These are phyloP conservation scores for Helicoverpa assulta DNA, from an alignment of 2,888 invertebrate genomes.

Conservation along the genomic window DNA sequence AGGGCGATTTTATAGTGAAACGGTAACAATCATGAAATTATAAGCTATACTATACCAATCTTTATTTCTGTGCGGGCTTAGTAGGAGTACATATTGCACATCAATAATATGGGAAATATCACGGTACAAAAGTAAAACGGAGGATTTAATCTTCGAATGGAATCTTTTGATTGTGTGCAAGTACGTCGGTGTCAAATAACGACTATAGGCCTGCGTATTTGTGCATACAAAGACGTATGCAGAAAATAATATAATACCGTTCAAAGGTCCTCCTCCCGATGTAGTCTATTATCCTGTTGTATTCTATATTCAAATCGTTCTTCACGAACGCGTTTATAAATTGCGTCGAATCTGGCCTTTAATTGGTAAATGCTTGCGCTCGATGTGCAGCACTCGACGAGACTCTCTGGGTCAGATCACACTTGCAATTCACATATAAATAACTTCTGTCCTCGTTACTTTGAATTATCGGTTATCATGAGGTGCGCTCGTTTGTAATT, in stretches of 20 bases:
- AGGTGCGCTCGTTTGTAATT: background rate
- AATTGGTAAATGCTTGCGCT: slow-evolving; percentile 21
- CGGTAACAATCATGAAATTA: too few relatives aligned
- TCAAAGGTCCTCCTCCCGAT: slow-evolving; percentile 2
- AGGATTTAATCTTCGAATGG: too few relatives aligned
- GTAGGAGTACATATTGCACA: too few relatives aligned
- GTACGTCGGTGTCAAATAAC: background rate
- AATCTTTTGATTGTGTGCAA: too few relatives aligned
- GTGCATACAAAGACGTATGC: slow-evolving; percentile 1
- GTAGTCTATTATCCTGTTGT: slow-evolving; percentile 17
- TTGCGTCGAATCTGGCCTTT: slow-evolving; percentile 13
- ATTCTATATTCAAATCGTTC: slow-evolving; percentile 11
- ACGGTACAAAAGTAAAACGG: too few relatives aligned
- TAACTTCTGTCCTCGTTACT: background rate
- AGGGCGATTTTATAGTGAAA: too few relatives aligned
- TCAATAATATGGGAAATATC: too few relatives aligned
- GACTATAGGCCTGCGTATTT: background rate
- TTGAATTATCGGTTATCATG: background rate
- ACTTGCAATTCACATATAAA: slow-evolving; percentile 23
- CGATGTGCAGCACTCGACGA: slow-evolving; percentile 8
- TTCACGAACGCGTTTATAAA: slow-evolving; percentile 16
- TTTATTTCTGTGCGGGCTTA: too few relatives aligned
- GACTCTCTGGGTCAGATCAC: slow-evolving; percentile 2
- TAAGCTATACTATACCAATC: too few relatives aligned
- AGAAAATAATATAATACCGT: slow-evolving; percentile 12